These are phyloP conservation scores for Orientallactaga bullata DNA, from an alignment of 2,113 vertebrate genomes.

Conservation along the genomic window DNA sequence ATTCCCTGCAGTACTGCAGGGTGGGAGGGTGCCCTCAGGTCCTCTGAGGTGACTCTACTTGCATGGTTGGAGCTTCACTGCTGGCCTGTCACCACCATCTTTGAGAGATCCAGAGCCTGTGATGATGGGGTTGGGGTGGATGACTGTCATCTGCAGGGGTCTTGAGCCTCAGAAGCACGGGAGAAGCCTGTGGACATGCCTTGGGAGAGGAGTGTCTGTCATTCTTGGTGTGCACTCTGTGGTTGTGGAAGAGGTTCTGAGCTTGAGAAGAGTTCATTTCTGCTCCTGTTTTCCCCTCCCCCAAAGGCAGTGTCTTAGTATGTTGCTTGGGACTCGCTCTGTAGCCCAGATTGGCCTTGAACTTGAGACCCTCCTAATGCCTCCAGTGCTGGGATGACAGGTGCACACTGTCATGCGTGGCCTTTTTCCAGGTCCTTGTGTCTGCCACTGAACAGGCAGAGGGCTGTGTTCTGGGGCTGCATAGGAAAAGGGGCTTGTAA, in stretches of 20 bases:
- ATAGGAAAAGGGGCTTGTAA: neutral
- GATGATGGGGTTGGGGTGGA: neutral
- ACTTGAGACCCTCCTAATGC: neutral
- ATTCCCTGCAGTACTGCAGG: fast-evolving
- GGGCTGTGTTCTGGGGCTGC: too few relatives aligned
- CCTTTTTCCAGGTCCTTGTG: neutral
- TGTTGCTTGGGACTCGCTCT: neutral
- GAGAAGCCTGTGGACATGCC: neutral
- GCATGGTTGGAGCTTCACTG: fast-evolving
- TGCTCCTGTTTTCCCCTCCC: neutral
- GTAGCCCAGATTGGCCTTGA: neutral
- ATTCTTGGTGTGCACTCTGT: too few relatives aligned
- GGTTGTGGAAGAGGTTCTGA: fast-evolving
- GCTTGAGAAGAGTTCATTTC: neutral
- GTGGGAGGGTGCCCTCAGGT: too few relatives aligned
- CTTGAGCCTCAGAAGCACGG: neutral
- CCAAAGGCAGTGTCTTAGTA: neutral
- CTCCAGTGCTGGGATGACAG: neutral
- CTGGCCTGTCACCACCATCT: neutral
- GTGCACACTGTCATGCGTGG: neutral
- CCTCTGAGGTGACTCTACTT: neutral
- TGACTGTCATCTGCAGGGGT: neutral
- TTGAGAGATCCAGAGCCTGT: neutral
- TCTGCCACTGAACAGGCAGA: neutral
- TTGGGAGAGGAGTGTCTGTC: neutral